Evolutionary conservation across 2,797 vertebrate species (phyloP), one percentile per base, ranked within the genome.

Genomic region (Takifugu ocellatus): DNA sequence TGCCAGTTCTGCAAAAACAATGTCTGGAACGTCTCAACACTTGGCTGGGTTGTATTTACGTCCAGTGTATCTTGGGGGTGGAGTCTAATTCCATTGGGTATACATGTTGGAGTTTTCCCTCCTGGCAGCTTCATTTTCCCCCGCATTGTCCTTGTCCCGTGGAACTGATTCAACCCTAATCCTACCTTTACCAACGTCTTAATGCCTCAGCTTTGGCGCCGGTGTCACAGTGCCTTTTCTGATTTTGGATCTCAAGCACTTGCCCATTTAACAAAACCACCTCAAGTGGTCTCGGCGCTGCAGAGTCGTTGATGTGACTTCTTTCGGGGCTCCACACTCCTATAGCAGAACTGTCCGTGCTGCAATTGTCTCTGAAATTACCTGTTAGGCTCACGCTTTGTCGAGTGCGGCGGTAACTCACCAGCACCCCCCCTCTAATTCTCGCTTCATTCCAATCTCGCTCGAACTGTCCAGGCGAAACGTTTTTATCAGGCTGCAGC

Each of bases 371-470:
- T 72, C 55, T 51, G 56, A 83, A 83, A 87, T 88, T 78, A 87
- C 76, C 78, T 86, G 75, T 87, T 83, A 77, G 62, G 60, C 51
- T 57, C 67, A 45, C 61, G 79, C 70, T 68, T 60, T 72, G 66
- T 84, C 68, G 77, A 78, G 78, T 83, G 74, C 68, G 56, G 67
- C 77, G 72, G 82, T 81, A 85, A 81, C 76, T 82, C 74, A 52
- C 63, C 36, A 21, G 46, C 72, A 67, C 49, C 68, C 45, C 74
- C 74, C 66, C 65, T 87, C 74, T 83, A 78, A 86, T 84, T 85
- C 74, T 71, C 17, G 27, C 58, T 63, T 27, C 54, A 43, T 49
- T 74, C 63, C 75, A 77, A 72, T 83, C 77, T 75, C 61, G 69
- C 68, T 78, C 59, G 63, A 74, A 74, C 77, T 64, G 65, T 74